phyloP scores from a whole-genome alignment of 1,140 invertebrate genomes.

The Cherax quadricarinatus region DNA sequence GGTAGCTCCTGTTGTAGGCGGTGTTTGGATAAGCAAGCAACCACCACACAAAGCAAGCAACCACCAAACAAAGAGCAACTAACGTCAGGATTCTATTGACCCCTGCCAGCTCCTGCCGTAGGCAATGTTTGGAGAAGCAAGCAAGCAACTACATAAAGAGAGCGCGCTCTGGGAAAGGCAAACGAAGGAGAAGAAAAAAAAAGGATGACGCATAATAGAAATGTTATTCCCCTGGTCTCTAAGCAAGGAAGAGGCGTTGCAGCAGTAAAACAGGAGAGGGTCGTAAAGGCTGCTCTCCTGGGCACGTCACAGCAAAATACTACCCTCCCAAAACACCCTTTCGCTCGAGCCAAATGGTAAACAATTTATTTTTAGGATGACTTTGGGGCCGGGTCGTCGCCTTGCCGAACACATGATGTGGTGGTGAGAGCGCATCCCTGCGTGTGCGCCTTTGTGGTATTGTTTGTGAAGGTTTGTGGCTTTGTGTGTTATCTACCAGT shows the following conservation, averaged over 20 bases:
- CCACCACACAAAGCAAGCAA: too few species aligned
- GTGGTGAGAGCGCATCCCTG: background rate
- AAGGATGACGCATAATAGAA: background rate
- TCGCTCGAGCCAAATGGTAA: slow-evolving; percentile 9
- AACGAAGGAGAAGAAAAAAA: background rate
- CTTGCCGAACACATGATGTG: background rate
- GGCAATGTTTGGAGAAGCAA: too few species aligned
- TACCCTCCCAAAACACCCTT: slow-evolving; percentile 1
- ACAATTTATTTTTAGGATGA: slow-evolving; percentile 13
- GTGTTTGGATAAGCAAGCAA: too few species aligned
- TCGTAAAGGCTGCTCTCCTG: background rate
- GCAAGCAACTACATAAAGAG: too few species aligned
- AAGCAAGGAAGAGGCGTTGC: background rate
- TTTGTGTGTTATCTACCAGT: too few species aligned
- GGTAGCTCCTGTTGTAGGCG: too few species aligned
- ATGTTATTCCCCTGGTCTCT: background rate
- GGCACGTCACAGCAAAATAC: slow-evolving; percentile 6
- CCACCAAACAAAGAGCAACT: too few species aligned
- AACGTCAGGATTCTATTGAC: too few species aligned
- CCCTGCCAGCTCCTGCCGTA: too few species aligned
- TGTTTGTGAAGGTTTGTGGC: background rate
- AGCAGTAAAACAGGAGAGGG: background rate
- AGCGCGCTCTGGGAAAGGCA: background rate
- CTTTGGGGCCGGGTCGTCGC: background rate
- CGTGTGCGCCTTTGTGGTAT: background rate